Base-by-base conservation (phyloP, 2,888 invertebrate species). In the Apotomis betuletana region DNA sequence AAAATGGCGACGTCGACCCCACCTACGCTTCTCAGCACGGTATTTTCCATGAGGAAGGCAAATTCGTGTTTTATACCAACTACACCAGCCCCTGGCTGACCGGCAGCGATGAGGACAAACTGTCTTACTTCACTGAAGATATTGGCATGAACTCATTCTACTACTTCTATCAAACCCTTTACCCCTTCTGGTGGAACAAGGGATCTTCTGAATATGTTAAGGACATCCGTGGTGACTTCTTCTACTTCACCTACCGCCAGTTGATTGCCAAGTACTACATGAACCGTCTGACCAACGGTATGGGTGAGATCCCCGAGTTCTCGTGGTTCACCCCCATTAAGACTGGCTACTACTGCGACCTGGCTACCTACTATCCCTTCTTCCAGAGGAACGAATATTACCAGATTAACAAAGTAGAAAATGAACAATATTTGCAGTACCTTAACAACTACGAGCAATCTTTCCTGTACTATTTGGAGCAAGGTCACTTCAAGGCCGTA, bases 201-300 rank as follows among this genome's bases (percentile, higher is more conserved):
- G 12, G 36, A 12, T 12, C 12, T 12, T 12, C 12, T 9, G 51
- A n/a, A 62, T 12, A 61, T 4, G 5, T 49, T 36, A 36, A 62
- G 0, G 5, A 51, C 5, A 87, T 96, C 80, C 94, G 95, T 75
- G 96, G 96, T 73, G 95, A 96, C 86, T 84, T 94, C 52, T 96
- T 94, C 91, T 94, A 94, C 84, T 95, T 93, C 90, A 91, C 94
- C 83, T 95, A 96, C 82, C 95, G 96, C 80, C 96, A 96, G 85
- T 81, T 96, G 10, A 82, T 96, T 79, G 94, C 95, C 74, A 95
- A 96, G 81, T 96, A 96, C 91, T 95, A 95, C 80, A 86, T 96
- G 81, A 96, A 96, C 81, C 95, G 96, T 85, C 87, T 95, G 69
- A 93, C 95, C 52, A 95, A 96, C 77, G 94, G 94, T 27, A 81